Conservation (phyloP, 2,797 vertebrate species). For the Menidia menidia region DNA sequence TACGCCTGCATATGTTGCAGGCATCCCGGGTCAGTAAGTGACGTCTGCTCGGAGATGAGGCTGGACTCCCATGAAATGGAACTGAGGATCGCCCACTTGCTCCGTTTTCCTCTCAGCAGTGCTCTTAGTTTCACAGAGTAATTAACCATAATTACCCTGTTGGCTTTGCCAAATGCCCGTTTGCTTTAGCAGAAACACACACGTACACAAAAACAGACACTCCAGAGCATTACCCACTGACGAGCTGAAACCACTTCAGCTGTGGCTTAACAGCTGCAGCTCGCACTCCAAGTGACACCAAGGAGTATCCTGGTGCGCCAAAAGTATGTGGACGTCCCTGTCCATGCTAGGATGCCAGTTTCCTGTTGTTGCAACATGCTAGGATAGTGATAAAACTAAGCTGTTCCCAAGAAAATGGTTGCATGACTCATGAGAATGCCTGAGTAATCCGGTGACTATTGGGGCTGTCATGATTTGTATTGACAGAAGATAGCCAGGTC, state of each 20-base stretch:
- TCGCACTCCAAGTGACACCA: constrained; percentile 7
- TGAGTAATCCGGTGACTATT: not conserved
- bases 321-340: constrained; percentile 2
- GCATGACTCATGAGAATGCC: not conserved
- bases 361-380: not conserved
- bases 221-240: constrained; percentile 40
- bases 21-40: constrained; percentile 50
- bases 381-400: not conserved
- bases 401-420: not conserved
- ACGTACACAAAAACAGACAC: constrained; percentile 41
- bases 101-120: constrained; percentile 65
- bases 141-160: constrained; percentile 79
- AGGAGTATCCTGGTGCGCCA: not conserved
- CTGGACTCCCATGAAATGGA: constrained; percentile 45
- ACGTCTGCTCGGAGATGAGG: constrained; percentile 37
- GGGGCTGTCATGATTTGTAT: not conserved
- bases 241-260: constrained; percentile 48
- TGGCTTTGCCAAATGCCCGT: constrained; percentile 71
- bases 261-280: constrained; percentile 47
- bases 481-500: constrained; percentile 7
- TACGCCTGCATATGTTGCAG: constrained; percentile 29
- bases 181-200: constrained; percentile 60
- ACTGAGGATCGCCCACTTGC: constrained; percentile 56
- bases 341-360: not conserved
- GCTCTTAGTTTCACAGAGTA: constrained; percentile 70